Evolutionary conservation across 2,797 vertebrate species (phyloP).

Genomic region (Halcyon badia): DNA sequence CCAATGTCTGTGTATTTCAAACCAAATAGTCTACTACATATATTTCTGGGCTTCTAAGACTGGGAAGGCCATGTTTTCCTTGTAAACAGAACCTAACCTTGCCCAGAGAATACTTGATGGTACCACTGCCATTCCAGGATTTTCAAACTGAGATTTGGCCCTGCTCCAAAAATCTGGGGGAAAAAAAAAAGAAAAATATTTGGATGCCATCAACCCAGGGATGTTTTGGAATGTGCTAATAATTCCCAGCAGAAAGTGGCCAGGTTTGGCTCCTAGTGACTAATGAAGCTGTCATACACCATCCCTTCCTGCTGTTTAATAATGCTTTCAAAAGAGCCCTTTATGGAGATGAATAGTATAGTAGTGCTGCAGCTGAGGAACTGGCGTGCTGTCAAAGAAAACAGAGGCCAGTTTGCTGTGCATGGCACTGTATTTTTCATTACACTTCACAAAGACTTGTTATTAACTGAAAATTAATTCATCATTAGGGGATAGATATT

Average conservation of each 20-base stretch:
- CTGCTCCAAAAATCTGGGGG: background rate
- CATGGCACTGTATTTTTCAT: slow-evolving; percentile 75
- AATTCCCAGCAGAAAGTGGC: slow-evolving; percentile 78
- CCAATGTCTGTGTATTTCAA: background rate
- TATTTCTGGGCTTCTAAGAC: background rate
- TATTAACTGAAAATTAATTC: slow-evolving; percentile 74
- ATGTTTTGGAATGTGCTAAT: slow-evolving; percentile 74
- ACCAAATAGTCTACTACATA: background rate
- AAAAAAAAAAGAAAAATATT: background rate
- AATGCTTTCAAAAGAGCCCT: slow-evolving; percentile 68
- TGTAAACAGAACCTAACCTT: background rate
- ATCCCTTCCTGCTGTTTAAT: slow-evolving; percentile 79
- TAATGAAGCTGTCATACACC: slow-evolving; percentile 80
- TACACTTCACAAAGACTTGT: slow-evolving; percentile 52
- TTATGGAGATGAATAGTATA: slow-evolving; percentile 79
- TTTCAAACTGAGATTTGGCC: slow-evolving; percentile 22
- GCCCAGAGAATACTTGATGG: background rate
- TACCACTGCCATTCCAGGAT: background rate
- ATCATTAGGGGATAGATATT: slow-evolving; percentile 65
- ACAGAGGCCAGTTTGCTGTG: slow-evolving; percentile 66
- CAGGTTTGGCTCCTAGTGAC: slow-evolving; percentile 78
- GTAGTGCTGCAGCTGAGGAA: slow-evolving; percentile 66
- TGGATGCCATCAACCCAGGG: slow-evolving; percentile 42
- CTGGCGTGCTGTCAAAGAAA: slow-evolving; percentile 77
- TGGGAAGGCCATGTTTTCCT: background rate